Conservation (phyloP, 2,113 vertebrate genomes). For the Campylomormyrus numenius region DNA sequence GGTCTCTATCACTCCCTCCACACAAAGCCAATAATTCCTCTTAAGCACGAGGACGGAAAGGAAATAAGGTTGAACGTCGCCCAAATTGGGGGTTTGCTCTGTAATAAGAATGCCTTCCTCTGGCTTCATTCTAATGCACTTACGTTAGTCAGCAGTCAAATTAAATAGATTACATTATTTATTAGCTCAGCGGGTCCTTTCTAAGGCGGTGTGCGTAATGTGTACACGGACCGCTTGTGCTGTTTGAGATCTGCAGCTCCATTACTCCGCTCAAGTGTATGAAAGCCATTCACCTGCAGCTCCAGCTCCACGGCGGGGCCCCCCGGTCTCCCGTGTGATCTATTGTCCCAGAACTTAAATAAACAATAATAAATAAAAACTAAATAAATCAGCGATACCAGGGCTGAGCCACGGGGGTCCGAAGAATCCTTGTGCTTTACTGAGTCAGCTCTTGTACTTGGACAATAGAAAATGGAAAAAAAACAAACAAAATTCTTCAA, state of each 20-base stretch:
- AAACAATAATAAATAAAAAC: conserved; percentile 10
- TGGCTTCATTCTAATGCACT: conserved; percentile 4
- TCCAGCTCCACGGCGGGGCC: not conserved
- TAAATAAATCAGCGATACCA: not conserved
- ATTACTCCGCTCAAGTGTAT: too few relatives aligned
- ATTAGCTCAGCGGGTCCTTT: conserved; percentile 5
- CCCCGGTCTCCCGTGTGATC: not conserved
- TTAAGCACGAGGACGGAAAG: not conserved
- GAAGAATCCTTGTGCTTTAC: not conserved
- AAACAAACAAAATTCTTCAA: not conserved
- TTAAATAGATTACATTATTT: conserved; percentile 11
- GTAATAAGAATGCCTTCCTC: not conserved
- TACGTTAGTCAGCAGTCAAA: not conserved
- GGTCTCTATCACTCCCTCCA: not conserved
- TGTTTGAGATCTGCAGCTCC: not conserved
- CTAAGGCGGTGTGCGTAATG: not conserved
- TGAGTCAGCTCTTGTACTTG: not conserved
- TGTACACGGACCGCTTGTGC: too few relatives aligned
- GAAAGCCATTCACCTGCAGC: not conserved
- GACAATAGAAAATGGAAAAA: not conserved
- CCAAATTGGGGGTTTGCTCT: not conserved
- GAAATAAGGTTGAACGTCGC: not conserved
- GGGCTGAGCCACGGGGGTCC: not conserved
- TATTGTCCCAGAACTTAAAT: not conserved
- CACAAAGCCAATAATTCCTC: not conserved